phyloP scores from a whole-genome alignment of 2,113 vertebrate species.

The Poeciliopsis retropinna region DNA sequence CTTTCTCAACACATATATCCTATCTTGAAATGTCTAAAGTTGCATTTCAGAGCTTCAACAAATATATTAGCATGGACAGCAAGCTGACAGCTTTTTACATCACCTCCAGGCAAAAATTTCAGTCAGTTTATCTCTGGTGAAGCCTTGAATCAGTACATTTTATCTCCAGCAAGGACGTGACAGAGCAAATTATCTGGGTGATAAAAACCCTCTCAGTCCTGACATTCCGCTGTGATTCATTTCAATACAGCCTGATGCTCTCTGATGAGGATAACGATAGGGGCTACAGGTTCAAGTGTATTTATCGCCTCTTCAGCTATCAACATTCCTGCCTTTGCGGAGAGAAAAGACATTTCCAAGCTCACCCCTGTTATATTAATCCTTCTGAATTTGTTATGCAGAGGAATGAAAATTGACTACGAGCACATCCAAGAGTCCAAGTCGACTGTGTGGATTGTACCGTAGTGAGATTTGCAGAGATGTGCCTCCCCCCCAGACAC shows the following conservation, averaged over 20 bases:
- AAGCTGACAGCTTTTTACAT: slow-evolving; percentile 13
- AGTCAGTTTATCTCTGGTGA: slow-evolving; percentile 27
- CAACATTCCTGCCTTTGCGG: slow-evolving; percentile 6
- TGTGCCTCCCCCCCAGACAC: slow-evolving; percentile 32
- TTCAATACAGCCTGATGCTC: slow-evolving; percentile 35
- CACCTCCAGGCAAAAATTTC: slow-evolving; percentile 7
- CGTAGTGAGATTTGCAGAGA: slow-evolving; percentile 25
- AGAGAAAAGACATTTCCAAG: slow-evolving; percentile 15
- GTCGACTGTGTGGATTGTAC: slow-evolving; percentile 18
- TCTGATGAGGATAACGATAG: slow-evolving; percentile 4
- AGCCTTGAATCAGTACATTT: slow-evolving; percentile 48
- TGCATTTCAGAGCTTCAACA: slow-evolving; percentile 7
- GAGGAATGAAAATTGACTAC: slow-evolving; percentile 9
- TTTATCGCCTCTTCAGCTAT: slow-evolving; percentile 30
- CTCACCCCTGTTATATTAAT: not conserved
- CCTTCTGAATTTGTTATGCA: not conserved
- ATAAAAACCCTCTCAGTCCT: slow-evolving; percentile 37
- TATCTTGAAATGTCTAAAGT: slow-evolving; percentile 24
- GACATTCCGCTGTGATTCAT: slow-evolving; percentile 17
- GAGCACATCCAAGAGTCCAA: not conserved
- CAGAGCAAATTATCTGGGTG: slow-evolving; percentile 37
- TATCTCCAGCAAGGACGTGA: slow-evolving; percentile 45
- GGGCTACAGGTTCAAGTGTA: not conserved
- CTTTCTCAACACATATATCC: slow-evolving; percentile 16
- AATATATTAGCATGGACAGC: slow-evolving; percentile 11